A percentile compares a stretch with the other conserved stretches of the same genome.
These are phyloP conservation scores for Heliocidaris erythrogramma DNA, from an alignment of 35 echinoderm and acorn worm species.

Conservation along the genomic window DNA sequence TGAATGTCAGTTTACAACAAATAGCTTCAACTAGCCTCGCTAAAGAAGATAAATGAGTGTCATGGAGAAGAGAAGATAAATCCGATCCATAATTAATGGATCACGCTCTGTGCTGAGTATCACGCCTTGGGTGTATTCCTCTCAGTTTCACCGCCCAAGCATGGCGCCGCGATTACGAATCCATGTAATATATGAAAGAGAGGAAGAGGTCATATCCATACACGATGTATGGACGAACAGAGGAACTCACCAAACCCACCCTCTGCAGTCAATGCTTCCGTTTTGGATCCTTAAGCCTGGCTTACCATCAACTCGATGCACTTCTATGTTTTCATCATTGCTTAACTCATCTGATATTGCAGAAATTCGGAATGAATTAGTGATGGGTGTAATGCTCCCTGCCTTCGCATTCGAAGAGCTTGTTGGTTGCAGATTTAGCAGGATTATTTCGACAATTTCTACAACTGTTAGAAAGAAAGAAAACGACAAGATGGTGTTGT, in stretches of 20 bases:
- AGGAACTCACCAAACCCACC: not conserved
- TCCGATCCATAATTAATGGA: not conserved
- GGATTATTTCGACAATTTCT: not conserved
- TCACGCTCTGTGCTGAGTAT: not conserved
- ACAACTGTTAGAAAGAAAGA: not conserved
- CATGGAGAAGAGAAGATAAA: not conserved
- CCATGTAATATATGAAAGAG: not conserved
- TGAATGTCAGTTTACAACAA: not conserved
- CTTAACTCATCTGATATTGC: not conserved
- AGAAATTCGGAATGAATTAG: not conserved
- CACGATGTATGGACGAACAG: not conserved
- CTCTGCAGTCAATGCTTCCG: not conserved
- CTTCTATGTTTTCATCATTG: not conserved
- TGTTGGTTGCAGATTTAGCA: not conserved
- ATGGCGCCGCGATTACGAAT: not conserved
- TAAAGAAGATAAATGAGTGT: slow-evolving; percentile 11
- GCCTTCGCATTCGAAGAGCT: not conserved
- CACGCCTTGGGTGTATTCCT: not conserved
- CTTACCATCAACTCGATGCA: not conserved
- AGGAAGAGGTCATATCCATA: not conserved
- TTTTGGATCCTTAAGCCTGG: not conserved
- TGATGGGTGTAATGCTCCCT: not conserved
- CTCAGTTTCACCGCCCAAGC: not conserved
- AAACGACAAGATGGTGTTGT: not conserved
- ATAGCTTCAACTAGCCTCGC: not conserved